These are phyloP conservation scores for Agriotes lineatus DNA, from an alignment of 2,888 invertebrate species.

Conservation along the genomic window DNA sequence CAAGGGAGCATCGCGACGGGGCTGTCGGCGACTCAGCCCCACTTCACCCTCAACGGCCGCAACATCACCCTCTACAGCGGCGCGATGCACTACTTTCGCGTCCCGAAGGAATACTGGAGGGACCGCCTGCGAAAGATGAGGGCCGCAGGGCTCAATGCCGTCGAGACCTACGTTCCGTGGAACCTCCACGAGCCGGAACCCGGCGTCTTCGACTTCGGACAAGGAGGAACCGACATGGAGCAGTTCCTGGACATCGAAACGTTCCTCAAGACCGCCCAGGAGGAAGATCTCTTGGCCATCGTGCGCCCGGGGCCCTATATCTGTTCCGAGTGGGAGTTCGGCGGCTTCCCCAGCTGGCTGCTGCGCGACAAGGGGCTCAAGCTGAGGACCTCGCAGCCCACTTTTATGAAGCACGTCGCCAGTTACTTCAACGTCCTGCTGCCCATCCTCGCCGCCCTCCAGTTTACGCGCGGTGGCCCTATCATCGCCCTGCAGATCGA, in stretches of 20 bases:
- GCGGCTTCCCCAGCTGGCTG: conserved; percentile 57
- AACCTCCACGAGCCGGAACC: conserved; percentile 86
- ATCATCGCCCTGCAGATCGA: conserved; percentile 91
- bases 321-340: conserved; percentile 87
- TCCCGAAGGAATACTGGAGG: conserved; percentile 83
- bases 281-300: conserved; percentile 83
- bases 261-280: conserved; percentile 80
- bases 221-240: conserved; percentile 71
- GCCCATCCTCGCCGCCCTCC: conserved; percentile 66
- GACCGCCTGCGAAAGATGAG: conserved; percentile 81
- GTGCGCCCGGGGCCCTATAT: conserved; percentile 92
- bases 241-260: conserved; percentile 70
- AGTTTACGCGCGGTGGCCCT: conserved; percentile 83
- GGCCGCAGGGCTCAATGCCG: conserved; percentile 87
- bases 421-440: conserved; percentile 69
- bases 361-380: conserved; percentile 67
- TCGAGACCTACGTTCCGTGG: conserved; percentile 91
- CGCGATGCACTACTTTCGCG: conserved; percentile 86
- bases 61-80: conserved; percentile 67
- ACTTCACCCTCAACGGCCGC: conserved; percentile 64
- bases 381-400: conserved; percentile 61
- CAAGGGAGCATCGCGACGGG: conserved; percentile 59
- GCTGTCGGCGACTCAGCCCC: conserved; percentile 55
- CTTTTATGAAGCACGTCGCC: conserved; percentile 67
- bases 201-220: conserved; percentile 73